Conservation (phyloP, 2,888 invertebrate genomes). For the Synanthedon myopaeformis region DNA sequence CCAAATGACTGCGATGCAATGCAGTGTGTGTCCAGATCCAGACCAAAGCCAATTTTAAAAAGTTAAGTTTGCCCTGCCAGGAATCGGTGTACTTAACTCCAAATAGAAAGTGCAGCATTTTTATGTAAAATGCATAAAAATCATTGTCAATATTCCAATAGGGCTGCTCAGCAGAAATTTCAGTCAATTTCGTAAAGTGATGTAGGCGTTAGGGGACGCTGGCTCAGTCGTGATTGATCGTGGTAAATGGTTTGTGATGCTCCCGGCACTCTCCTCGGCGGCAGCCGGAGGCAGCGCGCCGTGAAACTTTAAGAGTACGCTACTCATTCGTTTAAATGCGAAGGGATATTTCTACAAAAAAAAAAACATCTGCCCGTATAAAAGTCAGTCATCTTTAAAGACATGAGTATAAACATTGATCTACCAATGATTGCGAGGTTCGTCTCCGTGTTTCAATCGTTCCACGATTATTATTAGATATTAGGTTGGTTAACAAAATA, state of each 20-base stretch:
- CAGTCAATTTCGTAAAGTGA: constrained; percentile 44
- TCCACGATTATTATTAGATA: no score
- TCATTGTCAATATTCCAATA: no score
- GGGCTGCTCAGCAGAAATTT: constrained; percentile 29
- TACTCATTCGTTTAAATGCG: constrained; percentile 13
- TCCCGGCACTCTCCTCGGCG: constrained; percentile 13
- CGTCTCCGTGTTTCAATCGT: background rate
- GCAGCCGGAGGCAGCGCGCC: constrained; percentile 32
- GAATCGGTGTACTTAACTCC: no score
- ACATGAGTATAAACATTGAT: constrained; percentile 19
- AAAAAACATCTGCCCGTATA: constrained; percentile 17
- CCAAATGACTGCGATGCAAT: no score
- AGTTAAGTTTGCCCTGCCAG: no score
- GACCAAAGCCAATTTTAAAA: no score
- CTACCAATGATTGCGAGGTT: background rate
- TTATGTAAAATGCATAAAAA: no score
- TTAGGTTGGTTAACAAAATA: no score
- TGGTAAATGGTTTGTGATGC: constrained; percentile 48
- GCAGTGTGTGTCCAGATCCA: no score
- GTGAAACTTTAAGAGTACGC: constrained; percentile 39
- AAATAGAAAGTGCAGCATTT: no score
- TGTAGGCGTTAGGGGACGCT: constrained; percentile 32
- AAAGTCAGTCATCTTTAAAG: constrained; percentile 14
- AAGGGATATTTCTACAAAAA: constrained; percentile 14
- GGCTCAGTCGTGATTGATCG: constrained; percentile 46